phyloP scores from a whole-genome alignment of 2,797 vertebrate genomes.

The Chaunax sp. region DNA sequence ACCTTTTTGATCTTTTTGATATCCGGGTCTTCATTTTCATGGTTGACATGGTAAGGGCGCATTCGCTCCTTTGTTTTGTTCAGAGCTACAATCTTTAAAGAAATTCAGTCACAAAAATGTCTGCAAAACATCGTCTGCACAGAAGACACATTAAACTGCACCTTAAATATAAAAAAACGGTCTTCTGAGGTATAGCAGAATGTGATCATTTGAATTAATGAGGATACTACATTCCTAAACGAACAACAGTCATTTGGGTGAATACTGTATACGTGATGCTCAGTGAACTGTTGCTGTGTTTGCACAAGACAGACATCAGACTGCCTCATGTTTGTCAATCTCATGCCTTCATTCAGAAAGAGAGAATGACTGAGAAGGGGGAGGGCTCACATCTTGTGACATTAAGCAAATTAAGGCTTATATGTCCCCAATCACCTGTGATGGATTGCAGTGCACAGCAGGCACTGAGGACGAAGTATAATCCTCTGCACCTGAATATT shows the following conservation, averaged over 20 bases:
- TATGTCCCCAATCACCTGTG: slow-evolving; percentile 29
- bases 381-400: slow-evolving; percentile 23
- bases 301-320: slow-evolving; percentile 65
- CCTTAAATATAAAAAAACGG: neutral
- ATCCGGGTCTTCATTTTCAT: slow-evolving; percentile 95
- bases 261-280: slow-evolving; percentile 5
- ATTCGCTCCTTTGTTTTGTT: slow-evolving; percentile 99
- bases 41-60: slow-evolving; percentile 92
- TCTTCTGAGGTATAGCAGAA: neutral
- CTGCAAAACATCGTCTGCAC: neutral
- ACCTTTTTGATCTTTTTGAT: slow-evolving; percentile 99
- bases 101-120: slow-evolving; percentile 19
- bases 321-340: slow-evolving; percentile 62
- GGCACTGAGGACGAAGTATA: slow-evolving; percentile 10
- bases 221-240: too few relatives aligned
- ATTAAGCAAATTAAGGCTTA: slow-evolving; percentile 55
- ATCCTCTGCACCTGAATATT: neutral
- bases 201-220: neutral
- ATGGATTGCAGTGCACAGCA: neutral
- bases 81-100: slow-evolving; percentile 91
- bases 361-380: slow-evolving; percentile 20
- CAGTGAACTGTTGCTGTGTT: slow-evolving; percentile 47
- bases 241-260: slow-evolving; percentile 17
- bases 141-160: neutral
- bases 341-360: slow-evolving; percentile 60